These are phyloP conservation scores for Seira ritae DNA, from an alignment of 2,888 invertebrate genomes.

Conservation along the genomic window DNA sequence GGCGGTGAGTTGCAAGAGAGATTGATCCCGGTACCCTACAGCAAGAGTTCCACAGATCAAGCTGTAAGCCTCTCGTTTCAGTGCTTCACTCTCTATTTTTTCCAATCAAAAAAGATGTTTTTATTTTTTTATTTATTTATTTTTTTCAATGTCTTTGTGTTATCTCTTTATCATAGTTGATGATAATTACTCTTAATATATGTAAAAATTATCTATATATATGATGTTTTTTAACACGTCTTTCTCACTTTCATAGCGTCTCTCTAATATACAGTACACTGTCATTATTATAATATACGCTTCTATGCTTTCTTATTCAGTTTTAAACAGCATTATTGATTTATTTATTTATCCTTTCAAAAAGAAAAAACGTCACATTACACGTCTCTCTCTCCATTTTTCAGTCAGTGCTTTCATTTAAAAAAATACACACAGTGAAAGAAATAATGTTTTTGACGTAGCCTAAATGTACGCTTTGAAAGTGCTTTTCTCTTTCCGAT, in stretches of 20 bases:
- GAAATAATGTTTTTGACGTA: too few species aligned
- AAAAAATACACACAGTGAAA: too few species aligned
- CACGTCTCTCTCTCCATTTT: not conserved
- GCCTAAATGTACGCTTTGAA: too few species aligned
- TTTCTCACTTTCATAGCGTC: not conserved
- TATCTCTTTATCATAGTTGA: not conserved
- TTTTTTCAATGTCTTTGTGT: conserved; percentile 28
- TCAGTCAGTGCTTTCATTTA: too few species aligned
- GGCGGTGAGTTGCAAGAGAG: conserved; percentile 99
- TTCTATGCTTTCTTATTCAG: not conserved
- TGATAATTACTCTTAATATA: too few species aligned
- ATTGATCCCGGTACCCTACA: conserved; percentile 99
- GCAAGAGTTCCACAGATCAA: conserved; percentile 99
- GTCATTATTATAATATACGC: not conserved
- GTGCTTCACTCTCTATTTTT: conserved; percentile 65
- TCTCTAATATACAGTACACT: too few species aligned
- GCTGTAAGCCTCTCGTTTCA: conserved; percentile 93
- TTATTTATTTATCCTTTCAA: not conserved
- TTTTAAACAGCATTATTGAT: not conserved
- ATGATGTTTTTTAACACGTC: not conserved
- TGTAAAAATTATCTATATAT: too few species aligned
- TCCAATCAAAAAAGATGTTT: conserved; percentile 40
- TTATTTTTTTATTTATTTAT: conserved; percentile 50
- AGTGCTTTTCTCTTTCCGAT: too few species aligned
- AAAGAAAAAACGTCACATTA: conserved; percentile 7